A percentile compares a stretch with the other conserved stretches of the same genome.
Conservation (phyloP, 2,113 vertebrate genomes). For the Alaudala cheleensis region DNA sequence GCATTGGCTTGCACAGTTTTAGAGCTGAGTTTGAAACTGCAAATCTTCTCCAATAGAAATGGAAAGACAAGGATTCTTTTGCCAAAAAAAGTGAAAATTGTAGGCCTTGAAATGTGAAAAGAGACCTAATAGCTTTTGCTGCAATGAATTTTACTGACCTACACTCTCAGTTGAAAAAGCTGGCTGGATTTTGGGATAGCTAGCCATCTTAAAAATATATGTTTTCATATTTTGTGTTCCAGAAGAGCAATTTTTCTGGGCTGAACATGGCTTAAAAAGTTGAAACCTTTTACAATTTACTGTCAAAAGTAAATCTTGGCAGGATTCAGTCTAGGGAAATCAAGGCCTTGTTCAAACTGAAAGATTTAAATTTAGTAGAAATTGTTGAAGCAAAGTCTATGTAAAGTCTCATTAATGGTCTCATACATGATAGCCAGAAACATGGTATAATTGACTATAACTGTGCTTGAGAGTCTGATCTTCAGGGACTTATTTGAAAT, state of each 20-base stretch:
- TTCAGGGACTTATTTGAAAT: neutral
- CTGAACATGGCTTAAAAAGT: neutral
- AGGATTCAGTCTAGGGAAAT: neutral
- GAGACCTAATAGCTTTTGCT: neutral
- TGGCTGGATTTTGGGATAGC: neutral
- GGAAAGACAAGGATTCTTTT: neutral
- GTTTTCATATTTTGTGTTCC: neutral
- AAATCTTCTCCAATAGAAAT: neutral
- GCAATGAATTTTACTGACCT: neutral
- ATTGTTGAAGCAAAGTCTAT: neutral
- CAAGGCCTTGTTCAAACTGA: neutral
- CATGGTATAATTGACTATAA: neutral
- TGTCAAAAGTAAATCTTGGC: neutral
- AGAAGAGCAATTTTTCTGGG: neutral
- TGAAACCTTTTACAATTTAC: neutral
- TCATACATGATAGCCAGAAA: neutral
- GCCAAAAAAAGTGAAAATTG: neutral
- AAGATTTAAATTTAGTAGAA: neutral
- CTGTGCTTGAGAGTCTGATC: neutral
- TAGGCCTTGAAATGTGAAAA: neutral
- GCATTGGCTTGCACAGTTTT: neutral
- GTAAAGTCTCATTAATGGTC: neutral
- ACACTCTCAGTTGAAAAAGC: neutral
- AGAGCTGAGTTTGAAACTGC: neutral
- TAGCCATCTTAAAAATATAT: neutral